phyloP scores from a whole-genome alignment of 1,140 invertebrate genomes.

The Mactra quadrangularis region DNA sequence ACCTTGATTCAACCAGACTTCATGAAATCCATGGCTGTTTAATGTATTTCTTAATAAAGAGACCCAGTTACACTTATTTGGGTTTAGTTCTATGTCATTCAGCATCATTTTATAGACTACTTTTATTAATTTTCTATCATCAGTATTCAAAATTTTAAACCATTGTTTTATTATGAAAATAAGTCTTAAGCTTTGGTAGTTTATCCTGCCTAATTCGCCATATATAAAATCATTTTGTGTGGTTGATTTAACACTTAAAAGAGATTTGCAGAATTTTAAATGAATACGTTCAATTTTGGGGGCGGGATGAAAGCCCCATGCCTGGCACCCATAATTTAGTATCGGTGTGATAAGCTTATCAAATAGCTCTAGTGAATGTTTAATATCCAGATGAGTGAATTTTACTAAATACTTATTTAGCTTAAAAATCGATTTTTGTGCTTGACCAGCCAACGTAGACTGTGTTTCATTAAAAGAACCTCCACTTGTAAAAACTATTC shows the following conservation, averaged over 20 bases:
- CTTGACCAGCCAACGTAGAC: conserved; percentile 5
- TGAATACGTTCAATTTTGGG: not conserved
- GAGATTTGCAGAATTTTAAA: not conserved
- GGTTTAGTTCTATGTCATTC: conserved; percentile 1
- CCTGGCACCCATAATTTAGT: conserved; percentile 1
- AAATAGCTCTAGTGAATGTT: not conserved
- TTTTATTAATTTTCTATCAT: conserved; percentile 1
- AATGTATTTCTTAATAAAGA: not conserved
- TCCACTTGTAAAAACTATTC: conserved; percentile 9
- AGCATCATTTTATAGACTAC: conserved; percentile 1
- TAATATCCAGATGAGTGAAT: not conserved
- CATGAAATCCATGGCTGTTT: not conserved
- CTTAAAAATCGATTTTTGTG: conserved; percentile 9
- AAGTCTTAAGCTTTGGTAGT: not conserved
- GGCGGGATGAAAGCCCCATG: not conserved
- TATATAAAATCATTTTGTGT: conserved; percentile 15
- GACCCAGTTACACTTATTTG: conserved; percentile 17
- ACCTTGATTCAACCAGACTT: conserved; percentile 7
- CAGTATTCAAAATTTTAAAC: not conserved
- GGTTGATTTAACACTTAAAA: not conserved
- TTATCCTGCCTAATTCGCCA: not conserved
- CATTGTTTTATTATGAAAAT: conserved; percentile 22
- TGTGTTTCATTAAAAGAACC: not conserved
- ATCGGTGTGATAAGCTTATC: conserved; percentile 1
- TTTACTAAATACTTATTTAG: not conserved